phyloP scores from a whole-genome alignment of 2,888 invertebrate species.

The Incurvaria masculella region DNA sequence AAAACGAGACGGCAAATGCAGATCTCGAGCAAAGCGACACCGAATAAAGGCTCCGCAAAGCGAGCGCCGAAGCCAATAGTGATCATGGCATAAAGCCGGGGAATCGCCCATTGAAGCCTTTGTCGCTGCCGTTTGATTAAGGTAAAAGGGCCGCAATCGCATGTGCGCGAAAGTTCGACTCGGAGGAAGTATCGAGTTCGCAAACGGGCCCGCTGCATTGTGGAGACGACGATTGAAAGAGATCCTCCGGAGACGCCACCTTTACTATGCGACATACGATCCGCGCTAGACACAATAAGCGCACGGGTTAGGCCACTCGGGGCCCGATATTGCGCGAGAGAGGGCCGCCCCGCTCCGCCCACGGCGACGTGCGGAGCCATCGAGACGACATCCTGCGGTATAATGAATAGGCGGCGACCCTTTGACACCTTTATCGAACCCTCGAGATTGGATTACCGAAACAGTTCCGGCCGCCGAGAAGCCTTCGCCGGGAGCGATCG shows the following conservation, averaged over 20 bases:
- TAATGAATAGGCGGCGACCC: neutral
- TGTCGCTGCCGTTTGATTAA: slow-evolving; percentile 53
- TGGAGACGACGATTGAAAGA: slow-evolving; percentile 20
- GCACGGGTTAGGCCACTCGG: no score
- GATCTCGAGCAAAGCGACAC: neutral
- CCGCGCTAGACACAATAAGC: neutral
- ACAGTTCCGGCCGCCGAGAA: neutral
- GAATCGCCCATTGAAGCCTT: slow-evolving; percentile 50
- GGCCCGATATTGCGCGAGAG: neutral
- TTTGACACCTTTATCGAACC: neutral
- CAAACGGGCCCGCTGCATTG: slow-evolving; percentile 52
- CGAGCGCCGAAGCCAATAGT: slow-evolving; percentile 42
- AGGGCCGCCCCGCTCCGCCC: neutral
- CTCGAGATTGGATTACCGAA: neutral
- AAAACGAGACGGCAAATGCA: neutral
- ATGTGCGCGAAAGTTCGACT: slow-evolving; percentile 37
- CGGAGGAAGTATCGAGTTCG: slow-evolving; percentile 56
- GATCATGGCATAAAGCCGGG: slow-evolving; percentile 45
- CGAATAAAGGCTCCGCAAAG: neutral
- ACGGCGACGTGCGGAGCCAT: no score
- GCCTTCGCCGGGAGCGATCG: neutral
- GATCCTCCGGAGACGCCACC: neutral
- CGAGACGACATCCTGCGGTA: neutral
- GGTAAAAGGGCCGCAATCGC: slow-evolving; percentile 51
- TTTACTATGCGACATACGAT: neutral